Percentiles rank a stretch among this genome's conserved stretches.
These are phyloP conservation scores for Brevipalpus yothersi DNA, from an alignment of 1,140 invertebrate species.

Conservation along the genomic window DNA sequence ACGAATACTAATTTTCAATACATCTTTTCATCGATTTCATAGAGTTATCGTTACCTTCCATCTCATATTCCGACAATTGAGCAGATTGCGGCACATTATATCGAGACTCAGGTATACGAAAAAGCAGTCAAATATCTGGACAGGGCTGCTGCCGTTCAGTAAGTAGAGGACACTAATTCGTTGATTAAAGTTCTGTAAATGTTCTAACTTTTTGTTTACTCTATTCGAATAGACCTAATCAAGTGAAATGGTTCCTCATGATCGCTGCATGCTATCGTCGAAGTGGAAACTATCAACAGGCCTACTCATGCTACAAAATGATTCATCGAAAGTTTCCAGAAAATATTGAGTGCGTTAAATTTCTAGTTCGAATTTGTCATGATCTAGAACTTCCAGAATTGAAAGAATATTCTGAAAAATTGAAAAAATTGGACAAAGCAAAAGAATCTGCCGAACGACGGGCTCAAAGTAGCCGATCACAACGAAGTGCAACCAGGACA, in stretches of 20 bases:
- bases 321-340: slow-evolving; percentile 55
- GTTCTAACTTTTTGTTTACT: background rate
- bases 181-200: background rate
- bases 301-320: slow-evolving; percentile 47
- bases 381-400: slow-evolving; percentile 34
- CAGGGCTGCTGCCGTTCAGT: slow-evolving; percentile 57
- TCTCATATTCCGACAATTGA: slow-evolving; percentile 67
- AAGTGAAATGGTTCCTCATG: slow-evolving; percentile 58
- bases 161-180: slow-evolving; percentile 14
- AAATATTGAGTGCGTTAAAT: slow-evolving; percentile 59
- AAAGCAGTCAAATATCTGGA: slow-evolving; percentile 71
- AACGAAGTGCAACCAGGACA: background rate
- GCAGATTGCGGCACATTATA: slow-evolving; percentile 72
- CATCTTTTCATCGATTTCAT: slow-evolving; percentile 12
- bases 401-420: slow-evolving; percentile 40
- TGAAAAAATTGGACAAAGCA: slow-evolving; percentile 57
- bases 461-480: background rate
- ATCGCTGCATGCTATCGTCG: slow-evolving; percentile 56
- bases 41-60: slow-evolving; percentile 68
- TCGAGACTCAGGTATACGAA: slow-evolving; percentile 65
- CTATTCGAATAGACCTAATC: slow-evolving; percentile 30
- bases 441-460: slow-evolving; percentile 33
- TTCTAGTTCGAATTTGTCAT: slow-evolving; percentile 49
- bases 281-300: slow-evolving; percentile 57
- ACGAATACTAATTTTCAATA: background rate